phyloP scores from a whole-genome alignment of 2,888 invertebrate genomes.

The Psococerastis gibbosa region DNA sequence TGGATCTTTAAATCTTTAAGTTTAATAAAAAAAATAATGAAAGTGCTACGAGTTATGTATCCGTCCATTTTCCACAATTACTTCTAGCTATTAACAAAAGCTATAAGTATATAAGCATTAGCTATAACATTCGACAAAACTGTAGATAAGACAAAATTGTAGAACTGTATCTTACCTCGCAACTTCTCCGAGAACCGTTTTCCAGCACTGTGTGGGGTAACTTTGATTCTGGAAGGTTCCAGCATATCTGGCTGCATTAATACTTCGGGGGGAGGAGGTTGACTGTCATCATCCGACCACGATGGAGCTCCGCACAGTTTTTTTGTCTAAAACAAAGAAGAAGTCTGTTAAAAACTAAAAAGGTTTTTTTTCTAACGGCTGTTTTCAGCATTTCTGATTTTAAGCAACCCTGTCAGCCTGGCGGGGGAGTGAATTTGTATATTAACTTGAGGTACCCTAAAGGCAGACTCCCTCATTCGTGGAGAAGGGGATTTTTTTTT shows the following conservation, averaged over 20 bases:
- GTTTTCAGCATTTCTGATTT: too few species aligned
- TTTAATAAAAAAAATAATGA: too few species aligned
- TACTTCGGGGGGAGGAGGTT: constrained; percentile 1
- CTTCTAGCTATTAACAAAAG: not conserved
- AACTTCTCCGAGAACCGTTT: constrained; percentile 4
- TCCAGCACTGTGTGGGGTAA: constrained; percentile 1
- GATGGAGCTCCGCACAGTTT: constrained; percentile 24
- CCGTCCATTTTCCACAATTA: not conserved
- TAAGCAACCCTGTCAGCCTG: too few species aligned
- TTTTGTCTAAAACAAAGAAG: constrained; percentile 22
- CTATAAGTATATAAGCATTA: too few species aligned
- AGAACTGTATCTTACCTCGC: constrained; percentile 2
- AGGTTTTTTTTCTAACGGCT: too few species aligned
- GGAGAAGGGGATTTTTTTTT: too few species aligned
- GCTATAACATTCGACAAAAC: too few species aligned
- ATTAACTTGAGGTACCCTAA: too few species aligned
- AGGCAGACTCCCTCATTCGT: too few species aligned
- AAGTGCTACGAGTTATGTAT: not conserved
- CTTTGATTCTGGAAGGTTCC: constrained; percentile 2
- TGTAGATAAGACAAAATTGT: too few species aligned
- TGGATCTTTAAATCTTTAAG: too few species aligned
- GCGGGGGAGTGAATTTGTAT: too few species aligned
- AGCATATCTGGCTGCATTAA: not conserved
- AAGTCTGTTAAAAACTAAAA: not conserved
- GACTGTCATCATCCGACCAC: constrained; percentile 8